Evolutionary conservation across 1,140 invertebrate genomes (phyloP).

Genomic region (Hyles euphorbiae): DNA sequence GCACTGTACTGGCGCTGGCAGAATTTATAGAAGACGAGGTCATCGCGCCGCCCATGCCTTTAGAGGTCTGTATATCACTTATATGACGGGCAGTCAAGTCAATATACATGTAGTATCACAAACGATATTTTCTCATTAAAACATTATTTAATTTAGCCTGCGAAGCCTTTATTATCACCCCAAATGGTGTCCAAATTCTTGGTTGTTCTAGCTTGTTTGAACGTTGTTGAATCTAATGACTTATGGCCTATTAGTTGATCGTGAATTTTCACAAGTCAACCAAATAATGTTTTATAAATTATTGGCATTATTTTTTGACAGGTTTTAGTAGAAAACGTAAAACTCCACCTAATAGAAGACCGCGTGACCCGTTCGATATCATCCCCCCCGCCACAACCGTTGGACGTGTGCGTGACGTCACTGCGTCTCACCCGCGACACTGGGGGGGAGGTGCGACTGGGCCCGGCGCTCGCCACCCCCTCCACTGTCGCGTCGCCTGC

Average conservation of each 20-base stretch:
- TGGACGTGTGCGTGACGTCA: conserved; percentile 84
- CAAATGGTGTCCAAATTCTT: too few relatives aligned
- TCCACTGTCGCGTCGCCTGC: conserved; percentile 35
- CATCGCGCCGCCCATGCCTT: conserved; percentile 84
- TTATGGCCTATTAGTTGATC: too few relatives aligned
- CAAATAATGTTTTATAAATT: too few relatives aligned
- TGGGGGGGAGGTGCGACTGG: conserved; percentile 84
- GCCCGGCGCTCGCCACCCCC: conserved; percentile 69
- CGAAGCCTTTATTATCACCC: too few relatives aligned
- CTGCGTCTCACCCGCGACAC: conserved; percentile 81
- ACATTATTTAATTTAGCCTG: too few relatives aligned
- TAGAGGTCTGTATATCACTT: conserved; percentile 77
- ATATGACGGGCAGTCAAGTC: neutral
- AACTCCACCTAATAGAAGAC: conserved; percentile 84
- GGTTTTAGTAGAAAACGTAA: conserved; percentile 82
- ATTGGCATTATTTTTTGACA: conserved; percentile 32
- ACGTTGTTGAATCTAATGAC: too few relatives aligned
- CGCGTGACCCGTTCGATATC: conserved; percentile 86
- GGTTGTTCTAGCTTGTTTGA: too few relatives aligned
- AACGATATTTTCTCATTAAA: too few relatives aligned
- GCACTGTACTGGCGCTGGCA: conserved; percentile 84
- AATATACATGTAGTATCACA: too few relatives aligned
- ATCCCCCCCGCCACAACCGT: conserved; percentile 86
- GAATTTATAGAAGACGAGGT: conserved; percentile 93
- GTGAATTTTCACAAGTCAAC: too few relatives aligned